Evolutionary conservation across 1,140 invertebrate species (phyloP), one percentile per base, ranked within the genome.

Genomic region (Aphidius gifuensis): DNA sequence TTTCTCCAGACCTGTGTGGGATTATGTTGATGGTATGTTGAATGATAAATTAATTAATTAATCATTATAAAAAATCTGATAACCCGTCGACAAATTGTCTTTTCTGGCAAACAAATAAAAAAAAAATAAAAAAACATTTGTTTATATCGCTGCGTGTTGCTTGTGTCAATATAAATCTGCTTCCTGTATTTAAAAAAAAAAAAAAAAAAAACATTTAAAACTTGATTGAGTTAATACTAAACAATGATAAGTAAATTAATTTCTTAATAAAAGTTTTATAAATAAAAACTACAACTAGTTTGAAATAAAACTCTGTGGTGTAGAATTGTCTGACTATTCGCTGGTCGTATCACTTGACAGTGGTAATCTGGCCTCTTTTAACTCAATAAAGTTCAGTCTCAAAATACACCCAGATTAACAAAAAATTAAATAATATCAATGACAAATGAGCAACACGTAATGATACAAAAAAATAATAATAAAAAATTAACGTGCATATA

Each of bases 1-100:
- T 74, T 70, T 72, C 69, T 69, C 75, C 72, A 73, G 74, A 71
- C 68, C 69, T 73, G 71, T 71, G 74, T 72, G 74, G 75, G 72
- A 72, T 74, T 76, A 76, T 77, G 74, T 74, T 70, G 74, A 77
- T 77, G 74, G 75, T 77, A 77, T 75, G 75, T 74, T 75, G 70
- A 69, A 74, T 69, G 68, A 69, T 71, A 74, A 69, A 65, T 71
- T 68, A 65, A 69, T 72, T 71, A 71, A 66, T 68, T 68, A 65
- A 69, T 65, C 66, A 68, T 70, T 64, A 55, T 32, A 45, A 43
- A 47, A 21, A 48, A 57, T 65, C 50, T 58, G 47, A 46, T 50
- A 53, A 7, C 57, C 47, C 56, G 39, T 62, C 47, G 16, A 48
- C 46, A 56, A 49, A 43, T 49, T 58, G 32, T 56, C 46, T 42